Base-by-base conservation (phyloP, 2,888 invertebrate genomes). In the Stictocephala bisonia region DNA sequence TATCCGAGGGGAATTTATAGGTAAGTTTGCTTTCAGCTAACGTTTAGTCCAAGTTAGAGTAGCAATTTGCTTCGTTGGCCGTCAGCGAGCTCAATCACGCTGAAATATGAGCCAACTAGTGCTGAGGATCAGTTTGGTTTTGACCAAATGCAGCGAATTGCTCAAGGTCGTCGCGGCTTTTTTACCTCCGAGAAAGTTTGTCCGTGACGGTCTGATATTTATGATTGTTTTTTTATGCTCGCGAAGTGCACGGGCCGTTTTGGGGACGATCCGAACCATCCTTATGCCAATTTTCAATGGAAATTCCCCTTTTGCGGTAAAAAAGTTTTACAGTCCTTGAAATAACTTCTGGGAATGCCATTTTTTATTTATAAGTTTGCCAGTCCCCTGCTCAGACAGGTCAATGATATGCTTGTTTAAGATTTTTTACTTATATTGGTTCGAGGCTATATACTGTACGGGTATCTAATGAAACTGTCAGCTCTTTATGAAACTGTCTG, bases 251-350 rank as follows among this genome's bases (percentile, higher is more conserved):
- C 64, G 41, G 64, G 18, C 35, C 35, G 40, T 31, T 56, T 31
- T 15, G 27, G 53, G 27, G 31, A 53, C 27, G 44, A 7, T 44
- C 44, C n/a, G 58, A 58, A 18, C 60, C 44, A n/a, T n/a, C 24
- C 24, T 27, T 64, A 18, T 64, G 64, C 64, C 64, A 64, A 64
- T 64, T 64, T 64, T 64, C 64, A 64, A 64, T 64, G 64, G 64
- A 64, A 64, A 64, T 64, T 35, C 64, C 64, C 64, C 44, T 40
- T 40, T 40, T 44, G 64, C 15, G 9, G 44, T 44, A 64, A 64
- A 40, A 60, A 40, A 41, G 44, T 64, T 64, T 64, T 64, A 64
- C 64, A 64, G 27, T 64, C 64, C 18, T 11, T 26, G 40, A 60
- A 60, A 60, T n/a, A 20, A 60, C 60, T 60, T 60, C 35, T 13